Percentiles rank a stretch among this genome's conserved stretches.
These are phyloP conservation scores for Smutsia gigantea DNA, from an alignment of 2,797 vertebrate species.

Conservation along the genomic window DNA sequence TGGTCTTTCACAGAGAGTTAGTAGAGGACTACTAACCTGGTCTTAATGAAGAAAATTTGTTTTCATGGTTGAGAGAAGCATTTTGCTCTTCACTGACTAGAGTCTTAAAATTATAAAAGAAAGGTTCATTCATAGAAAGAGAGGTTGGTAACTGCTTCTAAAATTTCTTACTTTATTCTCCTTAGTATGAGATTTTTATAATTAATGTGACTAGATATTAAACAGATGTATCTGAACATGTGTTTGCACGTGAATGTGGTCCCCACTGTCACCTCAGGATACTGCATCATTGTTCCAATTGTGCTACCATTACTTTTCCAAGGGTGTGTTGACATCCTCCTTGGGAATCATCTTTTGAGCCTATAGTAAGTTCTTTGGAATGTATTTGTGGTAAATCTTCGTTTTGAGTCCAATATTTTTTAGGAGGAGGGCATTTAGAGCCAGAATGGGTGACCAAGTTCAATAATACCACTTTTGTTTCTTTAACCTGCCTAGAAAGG, in stretches of 20 bases:
- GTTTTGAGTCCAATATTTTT: slow-evolving; percentile 25
- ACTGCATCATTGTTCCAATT: neutral
- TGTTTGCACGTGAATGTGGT: neutral
- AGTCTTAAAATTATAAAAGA: neutral
- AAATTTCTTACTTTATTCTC: neutral
- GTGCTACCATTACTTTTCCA: neutral
- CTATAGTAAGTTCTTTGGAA: neutral
- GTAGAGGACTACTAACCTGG: neutral
- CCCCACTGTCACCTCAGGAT: too few relatives aligned
- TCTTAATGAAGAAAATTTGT: neutral
- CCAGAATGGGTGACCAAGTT: neutral
- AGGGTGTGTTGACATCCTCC: neutral
- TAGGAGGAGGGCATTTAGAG: neutral
- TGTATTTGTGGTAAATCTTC: neutral
- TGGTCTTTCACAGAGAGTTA: neutral
- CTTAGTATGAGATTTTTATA: neutral
- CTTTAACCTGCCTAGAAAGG: neutral
- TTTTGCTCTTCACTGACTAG: neutral
- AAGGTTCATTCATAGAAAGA: neutral
- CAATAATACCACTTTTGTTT: neutral
- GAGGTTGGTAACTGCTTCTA: neutral
- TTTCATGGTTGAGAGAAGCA: neutral
- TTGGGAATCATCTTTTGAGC: neutral
- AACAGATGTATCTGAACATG: neutral
- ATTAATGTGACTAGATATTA: neutral